Evolutionary conservation across 2,888 invertebrate species (phyloP), one percentile per base, ranked within the genome.

Genomic region (Andrena marginata): DNA sequence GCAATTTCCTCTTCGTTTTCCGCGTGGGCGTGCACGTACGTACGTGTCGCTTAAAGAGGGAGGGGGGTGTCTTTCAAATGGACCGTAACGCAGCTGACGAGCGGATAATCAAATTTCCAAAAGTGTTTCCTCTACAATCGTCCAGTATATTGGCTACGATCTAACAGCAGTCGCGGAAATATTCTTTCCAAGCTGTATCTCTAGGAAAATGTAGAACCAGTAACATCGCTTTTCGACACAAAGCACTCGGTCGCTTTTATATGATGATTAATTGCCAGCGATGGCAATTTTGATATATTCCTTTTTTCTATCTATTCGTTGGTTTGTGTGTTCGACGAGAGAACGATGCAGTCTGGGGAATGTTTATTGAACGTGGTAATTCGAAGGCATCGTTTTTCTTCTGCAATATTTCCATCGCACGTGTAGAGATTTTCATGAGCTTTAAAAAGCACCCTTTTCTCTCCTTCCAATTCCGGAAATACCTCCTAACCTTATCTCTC

Each of bases 1-100:
- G 51, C 72, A 81, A 81, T 81, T 81, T 81, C 78, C 80, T 56
- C 51, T 31, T 51, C 59, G 59, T 31, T 59, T 68, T 29, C 65
- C 26, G 33, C 49, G 51, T 8, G 23, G 23, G 29, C 48, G 60
- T 68, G 60, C 49, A 56, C 23, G 23, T 26, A 51, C 10, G 31
- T 42, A 6, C 42, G 10, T 42, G 33, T 16, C 33, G 26, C 29
- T 64, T 70, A 51, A 67, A 80, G 23, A 1, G 23, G 23, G 23
- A 42, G 16, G 2, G 10, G 8, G 33, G 29, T n/a, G 26, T 33
- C 6, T 54, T 26, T 69, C 31, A n/a, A 56, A 31, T 10, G 26
- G 13, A 1, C 3, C 33, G 20, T 63, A 16, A 23, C 13, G 16
- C 26, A 31, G 16, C 8, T 54, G 62, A 72, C 54, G 35, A 51